Percentiles rank a stretch among this genome's conserved stretches.
Evolutionary conservation across 2,113 vertebrate species (phyloP).

Genomic region (Zosterops lateralis): DNA sequence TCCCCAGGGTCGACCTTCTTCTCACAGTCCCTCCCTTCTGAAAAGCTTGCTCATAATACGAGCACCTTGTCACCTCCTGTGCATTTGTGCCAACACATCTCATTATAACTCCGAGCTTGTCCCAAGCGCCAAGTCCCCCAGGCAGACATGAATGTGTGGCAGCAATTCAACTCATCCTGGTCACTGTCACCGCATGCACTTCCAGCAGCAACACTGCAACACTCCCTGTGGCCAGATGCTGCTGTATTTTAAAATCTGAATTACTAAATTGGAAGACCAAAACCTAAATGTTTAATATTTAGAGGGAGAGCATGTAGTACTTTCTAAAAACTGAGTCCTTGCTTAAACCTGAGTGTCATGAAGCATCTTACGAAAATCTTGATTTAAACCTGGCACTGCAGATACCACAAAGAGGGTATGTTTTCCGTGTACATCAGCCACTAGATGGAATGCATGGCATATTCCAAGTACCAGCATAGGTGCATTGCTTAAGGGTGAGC

Average conservation of each 20-base stretch:
- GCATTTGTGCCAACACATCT: not conserved
- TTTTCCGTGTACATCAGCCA: not conserved
- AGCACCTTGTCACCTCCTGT: not conserved
- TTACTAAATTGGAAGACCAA: not conserved
- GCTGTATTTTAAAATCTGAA: not conserved
- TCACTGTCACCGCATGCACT: accelerated
- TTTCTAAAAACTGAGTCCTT: not conserved
- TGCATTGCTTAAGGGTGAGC: not conserved
- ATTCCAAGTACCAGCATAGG: not conserved
- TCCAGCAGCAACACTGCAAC: not conserved
- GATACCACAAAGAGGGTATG: not conserved
- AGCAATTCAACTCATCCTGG: not conserved
- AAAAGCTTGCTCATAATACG: accelerated
- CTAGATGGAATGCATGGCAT: not conserved
- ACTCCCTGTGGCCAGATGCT: not conserved
- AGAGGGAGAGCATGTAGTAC: not conserved
- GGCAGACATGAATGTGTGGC: not conserved
- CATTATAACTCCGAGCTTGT: not conserved
- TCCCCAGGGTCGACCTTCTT: not conserved
- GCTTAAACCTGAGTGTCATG: not conserved
- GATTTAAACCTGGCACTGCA: not conserved
- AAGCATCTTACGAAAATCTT: not conserved
- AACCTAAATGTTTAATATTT: not conserved
- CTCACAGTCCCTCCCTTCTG: accelerated
- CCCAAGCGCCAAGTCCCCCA: accelerated